phyloP scores from a whole-genome alignment of 2,888 invertebrate species.

The Thyatira batis region DNA sequence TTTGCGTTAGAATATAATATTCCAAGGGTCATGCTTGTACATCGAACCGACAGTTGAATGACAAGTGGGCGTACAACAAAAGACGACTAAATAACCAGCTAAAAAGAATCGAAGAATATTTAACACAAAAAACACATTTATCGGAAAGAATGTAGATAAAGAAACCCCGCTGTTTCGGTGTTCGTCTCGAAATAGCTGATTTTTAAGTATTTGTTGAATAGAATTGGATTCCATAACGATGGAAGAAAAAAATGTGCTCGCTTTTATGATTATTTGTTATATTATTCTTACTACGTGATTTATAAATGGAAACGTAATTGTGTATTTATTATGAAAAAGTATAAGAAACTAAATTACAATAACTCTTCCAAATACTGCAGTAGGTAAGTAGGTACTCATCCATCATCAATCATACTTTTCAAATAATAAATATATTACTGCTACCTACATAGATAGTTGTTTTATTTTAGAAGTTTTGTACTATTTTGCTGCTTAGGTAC shows the following conservation, averaged over 20 bases:
- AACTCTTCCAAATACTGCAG: no score
- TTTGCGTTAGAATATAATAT: background rate
- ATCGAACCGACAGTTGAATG: background rate
- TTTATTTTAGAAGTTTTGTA: no score
- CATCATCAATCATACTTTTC: no score
- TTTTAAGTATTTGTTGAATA: background rate
- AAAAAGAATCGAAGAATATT: background rate
- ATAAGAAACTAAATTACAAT: no score
- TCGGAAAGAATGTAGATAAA: conserved; percentile 1
- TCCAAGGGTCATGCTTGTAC: background rate
- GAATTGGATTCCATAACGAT: background rate
- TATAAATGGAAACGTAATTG: no score
- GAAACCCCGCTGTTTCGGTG: background rate
- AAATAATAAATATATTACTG: no score
- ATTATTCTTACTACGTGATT: no score
- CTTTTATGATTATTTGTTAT: background rate
- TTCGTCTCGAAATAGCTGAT: background rate
- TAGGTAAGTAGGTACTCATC: no score
- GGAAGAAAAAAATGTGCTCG: background rate
- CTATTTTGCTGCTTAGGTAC: no score
- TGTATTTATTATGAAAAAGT: no score
- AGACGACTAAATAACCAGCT: background rate
- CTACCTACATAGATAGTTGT: no score
- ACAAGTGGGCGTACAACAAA: background rate
- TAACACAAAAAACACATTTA: background rate